Evolutionary conservation across 2,797 vertebrate species (phyloP), one percentile per base, ranked within the genome.

Genomic region (Amblyopsis hoosieri): DNA sequence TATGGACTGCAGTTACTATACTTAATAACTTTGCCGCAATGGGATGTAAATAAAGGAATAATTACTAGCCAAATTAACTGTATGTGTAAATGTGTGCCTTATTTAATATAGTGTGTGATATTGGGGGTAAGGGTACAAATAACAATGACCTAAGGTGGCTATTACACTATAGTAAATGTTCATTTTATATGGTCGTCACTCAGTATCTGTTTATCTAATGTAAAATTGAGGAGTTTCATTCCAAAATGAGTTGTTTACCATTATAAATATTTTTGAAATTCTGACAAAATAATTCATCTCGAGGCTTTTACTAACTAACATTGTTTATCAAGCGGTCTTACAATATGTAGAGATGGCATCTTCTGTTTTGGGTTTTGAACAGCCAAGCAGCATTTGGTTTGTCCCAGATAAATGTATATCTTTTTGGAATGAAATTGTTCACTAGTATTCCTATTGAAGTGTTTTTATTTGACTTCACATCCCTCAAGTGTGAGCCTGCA

Each of bases 51-150:
- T 94, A 93, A 91, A 93, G 86, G 87, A 93, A 92, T 91, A 92
- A 91, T 89, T 92, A 93, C 92, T 93, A 94, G 93, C 92, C 92
- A 93, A 91, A 93, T 90, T 87, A 89, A 90, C 90, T 92, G 92
- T 94, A 92, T 93, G 93, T 94, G 93, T 94, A 93, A 92, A 93
- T 94, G 91, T 93, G 93, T 94, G 93, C 93, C 93, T 94, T 94
- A 95, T 94, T 94, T 94, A 92, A 94, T 90, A 93, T 87, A 85
- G 89, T 91, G 87, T 91, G 89, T 94, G 87, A 89, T 87, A 76
- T 76, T 29, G 72, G 88, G 75, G 71, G 66, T 65, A 69, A 64
- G 69, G 79, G 71, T 71, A 52, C 77, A 87, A 56, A 56, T 56
- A 80, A 83, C 79, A 86, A 86, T 83, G 82, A 84, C 79, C 74